Conservation (phyloP, 2,797 vertebrate genomes). For the Margarornis squamiger region DNA sequence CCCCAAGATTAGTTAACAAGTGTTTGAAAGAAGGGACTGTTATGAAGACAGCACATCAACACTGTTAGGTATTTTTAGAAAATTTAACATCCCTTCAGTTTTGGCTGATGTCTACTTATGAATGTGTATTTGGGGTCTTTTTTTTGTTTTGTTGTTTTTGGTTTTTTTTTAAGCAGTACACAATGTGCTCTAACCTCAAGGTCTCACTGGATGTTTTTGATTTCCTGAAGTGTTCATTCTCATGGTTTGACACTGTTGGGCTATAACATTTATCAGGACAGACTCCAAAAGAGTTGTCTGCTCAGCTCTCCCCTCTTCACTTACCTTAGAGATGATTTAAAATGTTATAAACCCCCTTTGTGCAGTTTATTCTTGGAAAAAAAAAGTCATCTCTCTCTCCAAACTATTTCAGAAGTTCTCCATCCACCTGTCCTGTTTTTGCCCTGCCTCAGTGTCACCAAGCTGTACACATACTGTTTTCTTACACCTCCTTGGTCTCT, state of each 20-base stretch:
- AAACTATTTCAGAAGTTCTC: background rate
- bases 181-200: background rate
- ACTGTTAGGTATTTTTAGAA: background rate
- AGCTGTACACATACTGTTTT: background rate
- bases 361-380: background rate
- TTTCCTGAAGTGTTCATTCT: background rate
- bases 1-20: background rate
- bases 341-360: background rate
- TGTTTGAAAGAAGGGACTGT: background rate
- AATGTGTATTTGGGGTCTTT: fast-evolving
- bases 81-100: background rate
- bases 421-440: background rate
- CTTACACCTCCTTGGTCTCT: background rate
- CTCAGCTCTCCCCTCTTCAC: background rate
- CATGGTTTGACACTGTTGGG: background rate
- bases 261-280: background rate
- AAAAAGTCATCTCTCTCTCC: background rate
- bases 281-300: background rate
- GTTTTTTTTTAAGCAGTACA: background rate
- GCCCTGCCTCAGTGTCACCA: background rate
- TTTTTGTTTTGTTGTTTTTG: no score
- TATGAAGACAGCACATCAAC: background rate
- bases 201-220: background rate
- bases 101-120: background rate
- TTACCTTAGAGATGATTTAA: conserved; percentile 1